Base-by-base conservation (phyloP, 2,113 vertebrate species). In the Elephantulus edwardii region DNA sequence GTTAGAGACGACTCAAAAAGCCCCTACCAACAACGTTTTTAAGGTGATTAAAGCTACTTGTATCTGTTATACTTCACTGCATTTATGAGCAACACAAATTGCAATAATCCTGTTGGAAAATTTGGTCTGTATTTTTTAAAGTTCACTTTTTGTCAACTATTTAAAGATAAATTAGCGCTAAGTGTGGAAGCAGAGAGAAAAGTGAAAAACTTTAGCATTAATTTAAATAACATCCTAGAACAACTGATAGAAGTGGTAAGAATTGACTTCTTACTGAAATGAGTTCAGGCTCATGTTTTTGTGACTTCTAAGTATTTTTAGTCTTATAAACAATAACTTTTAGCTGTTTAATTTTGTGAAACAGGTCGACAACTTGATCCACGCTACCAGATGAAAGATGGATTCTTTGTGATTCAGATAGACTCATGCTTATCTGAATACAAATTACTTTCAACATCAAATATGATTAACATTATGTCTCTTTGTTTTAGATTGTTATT, bases 371-470 rank as follows among this genome's bases (percentile, higher is more conserved):
- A 16, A 26, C n/a, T 38, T 74, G 64, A 70, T 44, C 76, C 64
- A 40, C 20, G 81, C 19, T 30, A 54, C 50, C 35, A 62, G 35
- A 58, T 74, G 33, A 85, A 82, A 85, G 19, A 78, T 60, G 79
- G 78, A 56, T 76, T 78, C 16, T 78, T 66, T 48, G 40, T 35
- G n/a, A n/a, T n/a, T n/a, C n/a, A n/a, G 54, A 44, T 83, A 12
- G n/a, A 52, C 62, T 92, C 62, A 92, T 50, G 40, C 56, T 26
- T 79, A 42, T 72, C 50, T 79, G 75, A 86, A 91, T 78, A 76
- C 33, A 91, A 92, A 96, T 83, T 79, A 8, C 56, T n/a, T 94
- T 91, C 88, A 28, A 33, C 58, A 86, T 66, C 11, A 71, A 82
- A 33, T 42, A 24, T 79, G 74, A 81, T 90, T 71, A 89, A 91